Base-by-base conservation (phyloP, 2,113 vertebrate species). In the Istiophorus platypterus region DNA sequence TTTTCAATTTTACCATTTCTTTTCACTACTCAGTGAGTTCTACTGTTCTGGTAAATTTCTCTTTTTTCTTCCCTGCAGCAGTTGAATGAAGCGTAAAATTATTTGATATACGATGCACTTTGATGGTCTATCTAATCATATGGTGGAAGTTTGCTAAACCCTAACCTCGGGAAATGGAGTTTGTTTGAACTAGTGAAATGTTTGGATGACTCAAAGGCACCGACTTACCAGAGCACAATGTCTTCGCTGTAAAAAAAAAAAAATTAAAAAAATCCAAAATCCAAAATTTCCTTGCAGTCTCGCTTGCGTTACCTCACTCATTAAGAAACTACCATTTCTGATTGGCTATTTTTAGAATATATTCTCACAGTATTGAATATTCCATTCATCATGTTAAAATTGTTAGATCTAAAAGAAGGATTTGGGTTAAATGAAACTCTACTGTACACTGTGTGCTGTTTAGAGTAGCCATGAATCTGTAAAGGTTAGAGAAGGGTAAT, bases 1-100 rank as follows among this genome's bases (percentile, higher is more conserved):
- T 27, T 63, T 85, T 87, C 71, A 84, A 68, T 79, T 88, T 84
- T 63, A 79, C 45, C 58, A 70, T 34, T 67, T 67, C 24, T 47
- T 77, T 88, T 78, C 79, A 72, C 65, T 34, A 67, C 72, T 84
- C 62, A 76, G 68, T 56, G 71, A 68, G 31, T 64, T 82, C 76
- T 78, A 83, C 76, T 85, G 85, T 81, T 85, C 11, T 63, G n/a
- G 27, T 81, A 63, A 76, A 57, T 58, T 75, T 80, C 67, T 49
- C 45, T 73, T 78, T 84, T 83, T 73, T 1, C 42, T 63, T 61
- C 59, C 66, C 72, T 1, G 39, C 71, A 72, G 81, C 76, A 77
- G 73, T 56, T 79, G 51, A 86, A 77, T 71, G 75, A 84, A 81
- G 74, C 47, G 27, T 88, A 52, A 90, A 88, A 90, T 73, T 41